phyloP scores from a whole-genome alignment of 2,797 vertebrate species.

The Sebastes cheni region DNA sequence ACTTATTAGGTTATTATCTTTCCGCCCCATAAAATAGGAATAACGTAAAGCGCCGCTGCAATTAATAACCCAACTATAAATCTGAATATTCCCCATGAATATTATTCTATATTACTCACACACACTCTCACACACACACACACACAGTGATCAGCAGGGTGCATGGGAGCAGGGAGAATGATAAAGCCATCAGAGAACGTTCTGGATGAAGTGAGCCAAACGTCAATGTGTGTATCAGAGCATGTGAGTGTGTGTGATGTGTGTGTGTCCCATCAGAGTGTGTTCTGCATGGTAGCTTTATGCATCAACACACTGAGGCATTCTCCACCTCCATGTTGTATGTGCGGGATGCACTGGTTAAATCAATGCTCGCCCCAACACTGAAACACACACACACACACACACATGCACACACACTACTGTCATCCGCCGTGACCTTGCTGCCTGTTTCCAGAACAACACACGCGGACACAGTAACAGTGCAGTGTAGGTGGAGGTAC shows the following conservation, averaged over 20 bases:
- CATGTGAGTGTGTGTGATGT: slow-evolving; percentile 42
- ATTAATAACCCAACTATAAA: slow-evolving; percentile 86
- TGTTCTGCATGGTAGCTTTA: slow-evolving; percentile 89
- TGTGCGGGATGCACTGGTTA: slow-evolving; percentile 85
- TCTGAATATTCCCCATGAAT: slow-evolving; percentile 84
- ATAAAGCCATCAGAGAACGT: slow-evolving; percentile 80
- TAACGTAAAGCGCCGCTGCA: slow-evolving; percentile 81
- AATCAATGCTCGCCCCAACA: slow-evolving; percentile 87
- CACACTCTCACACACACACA: slow-evolving; percentile 33
- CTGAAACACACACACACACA: slow-evolving; percentile 59
- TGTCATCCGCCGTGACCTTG: slow-evolving; percentile 41
- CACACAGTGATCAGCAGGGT: slow-evolving; percentile 53
- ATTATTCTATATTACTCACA: slow-evolving; percentile 78
- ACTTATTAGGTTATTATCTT: slow-evolving; percentile 89
- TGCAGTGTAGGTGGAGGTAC: background rate
- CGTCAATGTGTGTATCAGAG: slow-evolving; percentile 64
- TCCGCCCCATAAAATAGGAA: slow-evolving; percentile 86
- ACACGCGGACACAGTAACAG: background rate
- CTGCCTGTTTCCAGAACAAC: background rate
- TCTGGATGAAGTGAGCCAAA: slow-evolving; percentile 77
- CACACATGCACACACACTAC: slow-evolving; percentile 1
- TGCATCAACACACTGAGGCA: slow-evolving; percentile 87
- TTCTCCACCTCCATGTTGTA: slow-evolving; percentile 87
- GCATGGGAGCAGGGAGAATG: slow-evolving; percentile 71
- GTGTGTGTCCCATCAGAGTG: slow-evolving; percentile 71